Evolutionary conservation across 2,113 vertebrate species (phyloP).

Genomic region (Notiomystis cincta): DNA sequence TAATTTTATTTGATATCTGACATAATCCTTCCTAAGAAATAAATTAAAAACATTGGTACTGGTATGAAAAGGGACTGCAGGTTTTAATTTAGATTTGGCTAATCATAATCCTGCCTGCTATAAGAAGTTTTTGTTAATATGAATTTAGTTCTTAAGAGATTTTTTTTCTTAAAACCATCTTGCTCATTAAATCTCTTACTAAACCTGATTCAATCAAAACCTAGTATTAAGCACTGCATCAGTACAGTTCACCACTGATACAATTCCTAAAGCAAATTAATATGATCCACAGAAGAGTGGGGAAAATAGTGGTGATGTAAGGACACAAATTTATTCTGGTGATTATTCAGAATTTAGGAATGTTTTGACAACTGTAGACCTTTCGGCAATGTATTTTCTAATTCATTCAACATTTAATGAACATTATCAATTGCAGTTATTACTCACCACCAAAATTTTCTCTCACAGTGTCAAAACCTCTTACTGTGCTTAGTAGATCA

Average conservation of each 20-base stretch:
- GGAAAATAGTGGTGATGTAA: not conserved
- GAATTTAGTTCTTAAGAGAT: not conserved
- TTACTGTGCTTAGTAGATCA: not conserved
- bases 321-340: not conserved
- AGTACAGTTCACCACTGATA: not conserved
- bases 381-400: not conserved
- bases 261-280: not conserved
- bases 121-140: not conserved
- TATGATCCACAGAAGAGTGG: not conserved
- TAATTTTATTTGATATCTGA: conserved; percentile 39
- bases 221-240: not conserved
- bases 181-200: not conserved
- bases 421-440: not conserved
- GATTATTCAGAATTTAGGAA: not conserved
- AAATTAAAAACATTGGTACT: conserved; percentile 41
- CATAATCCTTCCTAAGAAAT: conserved; percentile 53
- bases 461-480: not conserved
- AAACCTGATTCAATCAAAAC: not conserved
- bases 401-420: not conserved
- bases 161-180: not conserved
- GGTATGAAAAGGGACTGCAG: not conserved
- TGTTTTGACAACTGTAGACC: not conserved
- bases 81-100: conserved; percentile 53
- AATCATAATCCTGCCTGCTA: conserved; percentile 24
- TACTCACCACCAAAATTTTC: not conserved